phyloP scores from a whole-genome alignment of 2,797 vertebrate species.

The Macropodus opercularis region DNA sequence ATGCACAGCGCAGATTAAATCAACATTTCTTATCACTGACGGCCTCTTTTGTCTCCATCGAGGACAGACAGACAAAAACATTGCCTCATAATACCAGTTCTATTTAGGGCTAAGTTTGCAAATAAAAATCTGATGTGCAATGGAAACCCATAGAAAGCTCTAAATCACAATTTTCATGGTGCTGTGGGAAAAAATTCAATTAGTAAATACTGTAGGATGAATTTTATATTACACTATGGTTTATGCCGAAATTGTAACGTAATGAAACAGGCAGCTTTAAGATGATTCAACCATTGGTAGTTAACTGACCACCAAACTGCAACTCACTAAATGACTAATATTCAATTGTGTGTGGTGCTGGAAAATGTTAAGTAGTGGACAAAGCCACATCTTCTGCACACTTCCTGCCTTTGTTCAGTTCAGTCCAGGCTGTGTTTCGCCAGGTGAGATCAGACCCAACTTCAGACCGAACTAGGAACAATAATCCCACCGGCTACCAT shows the following conservation, averaged over 20 bases:
- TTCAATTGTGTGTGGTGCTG: too few relatives aligned
- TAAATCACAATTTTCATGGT: constrained; percentile 3
- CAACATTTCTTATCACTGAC: constrained; percentile 15
- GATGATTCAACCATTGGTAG: constrained; percentile 16
- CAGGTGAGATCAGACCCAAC: constrained; percentile 56
- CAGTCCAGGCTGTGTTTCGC: constrained; percentile 24
- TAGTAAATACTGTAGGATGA: constrained; percentile 11
- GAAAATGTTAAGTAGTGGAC: too few relatives aligned
- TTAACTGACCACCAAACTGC: too few relatives aligned
- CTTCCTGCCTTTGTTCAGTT: constrained; percentile 4
- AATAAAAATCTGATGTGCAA: constrained; percentile 14
- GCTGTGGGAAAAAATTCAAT: constrained; percentile 25
- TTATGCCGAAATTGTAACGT: constrained; percentile 11
- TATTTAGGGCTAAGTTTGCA: constrained; percentile 28
- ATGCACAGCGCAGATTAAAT: constrained; percentile 13
- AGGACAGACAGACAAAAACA: constrained; percentile 4
- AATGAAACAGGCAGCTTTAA: neutral
- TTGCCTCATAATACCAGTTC: constrained; percentile 1
- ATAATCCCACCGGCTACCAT: constrained; percentile 68
- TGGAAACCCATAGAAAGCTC: constrained; percentile 2
- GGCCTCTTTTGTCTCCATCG: neutral
- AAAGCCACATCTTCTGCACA: too few relatives aligned
- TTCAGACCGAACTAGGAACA: constrained; percentile 56
- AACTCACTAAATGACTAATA: too few relatives aligned
- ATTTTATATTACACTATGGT: constrained; percentile 6